Evolutionary conservation across 2,888 invertebrate genomes (phyloP), one percentile per base, ranked within the genome.

Genomic region (Drosophila bunnanda): DNA sequence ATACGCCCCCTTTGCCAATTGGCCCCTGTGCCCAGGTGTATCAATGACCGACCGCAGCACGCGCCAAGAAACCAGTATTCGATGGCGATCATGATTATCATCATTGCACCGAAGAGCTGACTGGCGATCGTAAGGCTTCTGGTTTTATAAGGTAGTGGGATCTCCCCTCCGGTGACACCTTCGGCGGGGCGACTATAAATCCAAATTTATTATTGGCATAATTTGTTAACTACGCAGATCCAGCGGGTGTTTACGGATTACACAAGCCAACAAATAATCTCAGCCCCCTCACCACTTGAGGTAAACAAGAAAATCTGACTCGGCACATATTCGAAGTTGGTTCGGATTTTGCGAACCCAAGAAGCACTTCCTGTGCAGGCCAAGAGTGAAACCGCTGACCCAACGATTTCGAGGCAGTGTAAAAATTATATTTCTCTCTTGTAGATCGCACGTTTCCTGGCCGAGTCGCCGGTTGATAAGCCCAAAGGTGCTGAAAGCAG

Each of bases 11-110:
- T 56, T 79, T 66, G 36, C 13, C 28, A 32, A 59, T 25, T 25
- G 28, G 32, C 7, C 53, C 20, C 46, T 62, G 53, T 61, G 36
- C 44, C 28, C 15, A 65, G 57, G 38, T 50, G 52, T 71, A 80
- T 77, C 69, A 79, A 76, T 76, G 50, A 56, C n/a, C 46, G 34
- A 62, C 56, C 59, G 56, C 73, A 80, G 79, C 86, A 86, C 86
- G 81, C 78, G 88, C 66, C 79, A 66, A 17, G 43, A 62, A 46
- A 46, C 55, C 55, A 68, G 72, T 61, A 50, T 66, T 41, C 44
- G 20, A 9, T 17, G 32, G 58, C 30, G 61, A 72, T 70, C 61
- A 68, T 57, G 22, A 55, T 46, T 34, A 48, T 25, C 32, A 20
- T 30, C 20, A 20, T 25, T 34, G 36, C 22, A 38, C 25, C 3